A percentile compares a stretch with the other conserved stretches of the same genome.
Evolutionary conservation across 2,113 vertebrate species (phyloP).

Genomic region (Pungitius pungitius): DNA sequence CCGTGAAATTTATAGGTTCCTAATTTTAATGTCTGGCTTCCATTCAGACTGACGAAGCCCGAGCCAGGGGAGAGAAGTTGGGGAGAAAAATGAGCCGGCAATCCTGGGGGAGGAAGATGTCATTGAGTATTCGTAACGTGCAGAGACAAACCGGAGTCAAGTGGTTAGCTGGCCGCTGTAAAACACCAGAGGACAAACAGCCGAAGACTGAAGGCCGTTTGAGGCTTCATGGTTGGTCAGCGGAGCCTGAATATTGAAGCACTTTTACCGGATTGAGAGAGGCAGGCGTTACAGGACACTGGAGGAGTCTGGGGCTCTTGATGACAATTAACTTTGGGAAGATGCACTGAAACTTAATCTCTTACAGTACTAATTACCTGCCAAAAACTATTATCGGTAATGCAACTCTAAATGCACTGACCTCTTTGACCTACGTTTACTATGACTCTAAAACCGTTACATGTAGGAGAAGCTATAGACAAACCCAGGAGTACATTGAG

Average conservation of each 20-base stretch:
- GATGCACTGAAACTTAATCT: constrained; percentile 11
- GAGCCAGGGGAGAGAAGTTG: constrained; percentile 38
- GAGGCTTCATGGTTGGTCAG: constrained; percentile 56
- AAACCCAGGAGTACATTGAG: background rate
- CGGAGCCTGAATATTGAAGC: constrained; percentile 46
- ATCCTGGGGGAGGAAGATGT: constrained; percentile 54
- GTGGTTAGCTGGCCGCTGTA: constrained; percentile 56
- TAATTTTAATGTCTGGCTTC: constrained; percentile 65
- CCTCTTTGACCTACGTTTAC: background rate
- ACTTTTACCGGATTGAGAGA: constrained; percentile 29
- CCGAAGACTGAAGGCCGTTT: constrained; percentile 42
- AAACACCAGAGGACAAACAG: constrained; percentile 66
- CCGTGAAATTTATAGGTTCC: constrained; percentile 60
- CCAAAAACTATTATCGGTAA: constrained; percentile 11
- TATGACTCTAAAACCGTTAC: background rate
- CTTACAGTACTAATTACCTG: background rate
- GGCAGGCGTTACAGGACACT: constrained; percentile 10
- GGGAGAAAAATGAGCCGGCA: constrained; percentile 49
- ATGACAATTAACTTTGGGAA: constrained; percentile 28
- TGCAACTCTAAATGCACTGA: background rate
- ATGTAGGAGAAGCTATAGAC: background rate
- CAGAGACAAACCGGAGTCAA: constrained; percentile 56
- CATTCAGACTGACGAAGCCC: constrained; percentile 45
- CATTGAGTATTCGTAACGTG: constrained; percentile 64
- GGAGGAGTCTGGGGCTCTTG: constrained; percentile 16